Conservation (phyloP, 1,140 invertebrate species). For the Bombus pascuorum region DNA sequence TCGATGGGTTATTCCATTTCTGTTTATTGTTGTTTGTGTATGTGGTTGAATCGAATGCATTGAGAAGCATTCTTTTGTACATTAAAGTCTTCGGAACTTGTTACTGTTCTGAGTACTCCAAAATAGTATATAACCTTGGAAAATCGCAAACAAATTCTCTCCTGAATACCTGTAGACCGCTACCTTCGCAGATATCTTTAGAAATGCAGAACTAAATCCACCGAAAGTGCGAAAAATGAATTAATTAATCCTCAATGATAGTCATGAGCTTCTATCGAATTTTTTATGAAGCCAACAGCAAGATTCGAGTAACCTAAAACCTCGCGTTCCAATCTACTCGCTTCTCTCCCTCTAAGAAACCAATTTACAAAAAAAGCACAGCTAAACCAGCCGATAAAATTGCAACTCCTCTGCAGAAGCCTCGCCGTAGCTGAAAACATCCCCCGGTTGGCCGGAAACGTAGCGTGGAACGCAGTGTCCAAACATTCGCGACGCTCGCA, state of each 20-base stretch:
- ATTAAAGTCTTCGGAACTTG: too few relatives aligned
- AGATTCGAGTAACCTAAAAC: not conserved
- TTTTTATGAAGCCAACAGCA: not conserved
- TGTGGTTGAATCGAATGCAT: too few relatives aligned
- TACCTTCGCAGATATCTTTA: not conserved
- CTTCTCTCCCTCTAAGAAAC: not conserved
- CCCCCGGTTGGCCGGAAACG: not conserved
- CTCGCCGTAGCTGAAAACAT: not conserved
- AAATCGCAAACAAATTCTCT: not conserved
- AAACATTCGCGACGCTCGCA: constrained; percentile 34
- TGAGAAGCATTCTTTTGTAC: too few relatives aligned
- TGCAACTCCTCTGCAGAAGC: not conserved
- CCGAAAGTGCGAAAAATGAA: not conserved
- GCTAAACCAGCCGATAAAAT: not conserved
- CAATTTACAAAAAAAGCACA: not conserved
- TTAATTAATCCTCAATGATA: not conserved
- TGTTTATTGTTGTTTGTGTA: too few relatives aligned
- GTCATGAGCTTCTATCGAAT: too few relatives aligned
- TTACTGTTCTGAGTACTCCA: too few relatives aligned
- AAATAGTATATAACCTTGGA: not conserved
- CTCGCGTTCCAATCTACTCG: not conserved
- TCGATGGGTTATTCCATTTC: too few relatives aligned
- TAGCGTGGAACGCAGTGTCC: not conserved
- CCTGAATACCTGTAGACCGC: not conserved
- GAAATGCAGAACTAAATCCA: not conserved